Base-by-base conservation (phyloP, 2,797 vertebrate species). In the Tympanoctomys barrerae region DNA sequence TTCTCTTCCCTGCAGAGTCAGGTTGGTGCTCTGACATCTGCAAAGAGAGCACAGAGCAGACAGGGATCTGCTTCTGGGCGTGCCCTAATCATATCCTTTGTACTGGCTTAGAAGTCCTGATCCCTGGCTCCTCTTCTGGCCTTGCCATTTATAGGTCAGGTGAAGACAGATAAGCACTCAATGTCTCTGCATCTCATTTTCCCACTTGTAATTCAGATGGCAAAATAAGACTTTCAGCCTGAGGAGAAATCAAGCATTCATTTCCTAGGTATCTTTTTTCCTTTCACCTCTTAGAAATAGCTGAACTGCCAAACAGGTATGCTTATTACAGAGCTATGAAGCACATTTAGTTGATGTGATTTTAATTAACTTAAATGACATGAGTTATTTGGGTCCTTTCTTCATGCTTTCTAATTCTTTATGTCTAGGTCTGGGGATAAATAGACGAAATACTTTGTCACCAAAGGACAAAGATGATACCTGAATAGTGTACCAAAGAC, bases 1-100 rank as follows among this genome's bases (percentile, higher is more conserved):
- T 80, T 66, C 75, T 77, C n/a, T 73, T 96, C 68, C 93, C 52
- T 84, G 78, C 5, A 78, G n/a, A 13, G 31, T 79, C 81, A 49
- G 10, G 61, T 1, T 96, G 83, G 61, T 62, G 42, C 31, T 94
- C 81, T 94, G 81, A 77, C 31, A n/a, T 94, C 97, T 92, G 86
- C 62, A 84, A 90, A 94, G 62, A 85, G 77, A 95, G 57, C 68
- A 46, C 2, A 5, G 33, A 22, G 70, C 73, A 83, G 81, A 88
- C 5, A 39, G n/a, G 19, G 77, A 87, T 75, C 62, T 80, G 49
- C 18, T 87, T 85, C 31, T 90, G 64, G 73, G 78, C 73, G 13
- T 26, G 82, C 80, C 52, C 90, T 90, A 89, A 75, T 22, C 33
- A 81, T 80, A 21, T 22, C 4, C n/a, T 95, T 92, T 52, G 71